Evolutionary conservation across 2,113 vertebrate genomes (phyloP).

Genomic region (Arizona elegans): DNA sequence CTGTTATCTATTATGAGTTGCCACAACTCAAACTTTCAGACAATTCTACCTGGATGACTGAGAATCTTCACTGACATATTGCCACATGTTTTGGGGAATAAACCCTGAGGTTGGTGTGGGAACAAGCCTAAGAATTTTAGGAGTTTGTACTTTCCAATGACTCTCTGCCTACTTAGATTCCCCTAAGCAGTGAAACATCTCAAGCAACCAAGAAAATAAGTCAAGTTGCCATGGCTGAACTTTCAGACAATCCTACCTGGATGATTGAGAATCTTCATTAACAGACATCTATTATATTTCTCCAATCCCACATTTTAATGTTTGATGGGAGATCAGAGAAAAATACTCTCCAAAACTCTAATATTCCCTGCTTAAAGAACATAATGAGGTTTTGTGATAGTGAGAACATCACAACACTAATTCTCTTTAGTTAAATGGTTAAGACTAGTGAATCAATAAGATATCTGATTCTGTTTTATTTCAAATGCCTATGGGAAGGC

Average conservation of each 20-base stretch:
- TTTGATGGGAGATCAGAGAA: background rate
- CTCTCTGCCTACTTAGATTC: background rate
- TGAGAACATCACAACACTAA: background rate
- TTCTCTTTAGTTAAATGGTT: background rate
- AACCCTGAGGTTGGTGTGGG: background rate
- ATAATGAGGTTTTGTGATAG: background rate
- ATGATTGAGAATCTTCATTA: background rate
- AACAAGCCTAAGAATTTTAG: background rate
- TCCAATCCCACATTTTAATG: background rate
- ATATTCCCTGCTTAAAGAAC: background rate
- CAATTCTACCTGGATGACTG: background rate
- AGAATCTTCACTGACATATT: background rate
- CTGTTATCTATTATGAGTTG: background rate
- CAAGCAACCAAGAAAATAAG: background rate
- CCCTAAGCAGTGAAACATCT: background rate
- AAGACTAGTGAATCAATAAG: background rate
- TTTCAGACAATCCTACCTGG: background rate
- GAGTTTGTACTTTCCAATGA: background rate
- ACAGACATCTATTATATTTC: background rate
- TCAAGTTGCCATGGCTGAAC: background rate
- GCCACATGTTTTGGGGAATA: background rate
- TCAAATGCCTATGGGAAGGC: background rate
- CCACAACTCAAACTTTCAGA: background rate
- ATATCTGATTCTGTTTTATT: background rate
- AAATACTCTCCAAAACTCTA: background rate